Base-by-base conservation (phyloP, 2,888 invertebrate species). In the Limnephilus auricula region DNA sequence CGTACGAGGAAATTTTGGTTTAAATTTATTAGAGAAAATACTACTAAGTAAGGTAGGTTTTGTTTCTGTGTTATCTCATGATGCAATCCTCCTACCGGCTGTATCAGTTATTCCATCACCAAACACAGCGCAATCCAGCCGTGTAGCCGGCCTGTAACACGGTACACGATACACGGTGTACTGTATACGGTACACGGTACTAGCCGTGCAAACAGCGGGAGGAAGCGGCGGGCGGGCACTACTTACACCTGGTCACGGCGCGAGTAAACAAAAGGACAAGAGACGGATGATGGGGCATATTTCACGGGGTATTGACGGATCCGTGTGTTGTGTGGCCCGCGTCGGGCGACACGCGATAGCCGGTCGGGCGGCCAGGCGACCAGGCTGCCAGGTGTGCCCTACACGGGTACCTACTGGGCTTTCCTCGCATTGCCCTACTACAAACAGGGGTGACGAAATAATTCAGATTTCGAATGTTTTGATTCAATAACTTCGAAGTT, bases 221-320 rank as follows among this genome's bases (percentile, higher is more conserved):
- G 82, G 65, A 65, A 65, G 65, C 65, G 65, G n/a, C 65, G 34
- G 82, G 85, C 45, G 86, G 86, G 86, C 45, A 50, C 50, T 65
- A 25, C 65, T 65, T 65, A 45, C 87, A 88, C 87, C 87, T 88
- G 87, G 87, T 79, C 87, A 88, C 87, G 87, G 87, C 30, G 87
- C 34, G 40, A n/a, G 87, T 79, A 88, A 88, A 88, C 78, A 88
- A 88, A 45, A 88, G 87, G 87, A 79, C 87, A 34, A 89, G 80
- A 91, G 91, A 91, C 45, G 85, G 80, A 91, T 89, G 91, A 91
- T 82, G 83, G 34, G 45, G 31, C 91, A 89, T 91, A 50, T 84
- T 84, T 91, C 91, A 91, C 45, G 65, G 50, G 89, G 83, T 91
- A 91, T 91, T 91, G 91, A 89, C 91, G 89, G 78, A 91, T 91